A percentile compares a stretch with the other conserved stretches of the same genome.
Evolutionary conservation across 2,113 vertebrate species (phyloP).

Genomic region (Sterrhoptilus dennistouni): DNA sequence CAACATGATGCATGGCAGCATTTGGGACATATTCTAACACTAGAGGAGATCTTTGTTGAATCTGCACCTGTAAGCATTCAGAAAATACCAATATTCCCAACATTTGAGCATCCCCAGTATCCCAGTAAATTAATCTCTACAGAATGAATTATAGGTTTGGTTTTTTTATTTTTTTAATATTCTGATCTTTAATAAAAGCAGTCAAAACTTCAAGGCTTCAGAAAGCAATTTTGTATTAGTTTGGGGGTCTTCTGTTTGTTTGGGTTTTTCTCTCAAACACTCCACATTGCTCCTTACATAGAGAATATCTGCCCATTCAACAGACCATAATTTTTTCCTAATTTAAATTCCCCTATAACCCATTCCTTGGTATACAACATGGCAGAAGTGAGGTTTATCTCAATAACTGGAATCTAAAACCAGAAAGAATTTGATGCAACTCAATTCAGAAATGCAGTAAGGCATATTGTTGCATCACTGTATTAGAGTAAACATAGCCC

Average conservation of each 20-base stretch:
- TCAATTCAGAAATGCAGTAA: neutral
- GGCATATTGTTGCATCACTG: no score
- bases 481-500: neutral
- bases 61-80: neutral
- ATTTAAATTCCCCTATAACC: neutral
- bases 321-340: neutral
- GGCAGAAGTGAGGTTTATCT: neutral
- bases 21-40: neutral
- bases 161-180: neutral
- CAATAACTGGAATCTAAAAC: neutral
- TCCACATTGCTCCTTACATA: fast-evolving
- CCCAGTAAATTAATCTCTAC: neutral
- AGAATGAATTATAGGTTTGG: neutral
- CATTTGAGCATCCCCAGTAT: neutral
- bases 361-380: neutral
- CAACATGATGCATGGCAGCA: fast-evolving
- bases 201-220: neutral
- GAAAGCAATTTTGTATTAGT: neutral
- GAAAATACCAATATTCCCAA: neutral
- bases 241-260: neutral
- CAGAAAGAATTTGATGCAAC: neutral
- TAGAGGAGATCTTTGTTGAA: neutral
- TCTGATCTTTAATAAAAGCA: neutral
- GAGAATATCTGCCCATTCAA: neutral
- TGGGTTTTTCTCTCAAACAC: neutral